phyloP scores from a whole-genome alignment of 2,888 invertebrate species.

The Flexamia atlantica region DNA sequence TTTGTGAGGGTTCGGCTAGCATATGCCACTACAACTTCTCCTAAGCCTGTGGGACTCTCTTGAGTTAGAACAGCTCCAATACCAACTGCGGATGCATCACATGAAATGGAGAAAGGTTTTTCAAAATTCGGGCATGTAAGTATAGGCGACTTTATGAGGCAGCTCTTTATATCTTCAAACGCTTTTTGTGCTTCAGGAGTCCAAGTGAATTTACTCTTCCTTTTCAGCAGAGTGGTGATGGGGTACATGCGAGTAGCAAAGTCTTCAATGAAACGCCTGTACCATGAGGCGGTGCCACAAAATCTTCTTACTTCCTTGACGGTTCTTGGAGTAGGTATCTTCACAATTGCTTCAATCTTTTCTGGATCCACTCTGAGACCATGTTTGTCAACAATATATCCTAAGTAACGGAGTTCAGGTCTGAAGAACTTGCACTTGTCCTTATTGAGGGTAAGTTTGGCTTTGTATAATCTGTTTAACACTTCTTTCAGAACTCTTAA shows the following conservation, averaged over 20 bases:
- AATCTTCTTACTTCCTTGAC: slow-evolving; percentile 16
- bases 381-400: slow-evolving; percentile 67
- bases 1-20: slow-evolving; percentile 66
- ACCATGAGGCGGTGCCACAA: slow-evolving; percentile 50
- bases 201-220: not conserved
- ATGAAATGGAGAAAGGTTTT: slow-evolving; percentile 61
- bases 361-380: slow-evolving; percentile 66
- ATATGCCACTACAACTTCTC: slow-evolving; percentile 68
- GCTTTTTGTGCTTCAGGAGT: too few relatives aligned
- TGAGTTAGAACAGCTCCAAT: slow-evolving; percentile 67
- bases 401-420: slow-evolving; percentile 64
- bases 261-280: slow-evolving; percentile 14
- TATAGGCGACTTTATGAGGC: slow-evolving; percentile 61
- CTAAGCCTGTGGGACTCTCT: slow-evolving; percentile 62
- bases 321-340: slow-evolving; percentile 21
- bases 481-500: not conserved
- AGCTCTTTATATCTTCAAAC: slow-evolving; percentile 18
- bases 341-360: slow-evolving; percentile 39
- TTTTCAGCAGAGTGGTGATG: slow-evolving; percentile 7
- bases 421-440: slow-evolving; percentile 69
- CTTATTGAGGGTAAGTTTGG: slow-evolving; percentile 23
- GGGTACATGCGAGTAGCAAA: slow-evolving; percentile 33
- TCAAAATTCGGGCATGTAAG: slow-evolving; percentile 66
- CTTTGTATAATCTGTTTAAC: not conserved
- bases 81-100: slow-evolving; percentile 65